Conservation (phyloP, 2,888 invertebrate genomes). For the Amblyjoppa proteus region DNA sequence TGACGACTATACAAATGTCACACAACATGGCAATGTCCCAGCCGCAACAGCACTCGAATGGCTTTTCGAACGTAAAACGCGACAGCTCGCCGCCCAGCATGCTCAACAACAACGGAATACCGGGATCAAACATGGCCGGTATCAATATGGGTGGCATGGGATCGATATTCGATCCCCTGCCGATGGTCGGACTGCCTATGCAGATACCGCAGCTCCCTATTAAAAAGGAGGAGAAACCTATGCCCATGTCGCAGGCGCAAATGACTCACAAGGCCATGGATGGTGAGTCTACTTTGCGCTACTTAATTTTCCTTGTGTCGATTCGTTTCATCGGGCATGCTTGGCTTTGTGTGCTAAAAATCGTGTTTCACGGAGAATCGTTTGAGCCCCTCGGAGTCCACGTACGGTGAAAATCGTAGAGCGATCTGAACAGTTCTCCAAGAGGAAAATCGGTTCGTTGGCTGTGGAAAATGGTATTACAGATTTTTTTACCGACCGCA, state of each 20-base stretch:
- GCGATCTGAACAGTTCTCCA: background rate
- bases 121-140: conserved; percentile 84
- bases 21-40: conserved; percentile 79
- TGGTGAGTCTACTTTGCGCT: conserved; percentile 76
- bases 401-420: background rate
- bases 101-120: conserved; percentile 85
- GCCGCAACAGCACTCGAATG: conserved; percentile 82
- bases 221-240: conserved; percentile 88
- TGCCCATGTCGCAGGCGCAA: conserved; percentile 89
- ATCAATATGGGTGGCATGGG: conserved; percentile 86
- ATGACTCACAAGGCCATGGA: conserved; percentile 82
- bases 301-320: conserved; percentile 11
- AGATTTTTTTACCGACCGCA: no score
- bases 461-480: no score
- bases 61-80: conserved; percentile 85
- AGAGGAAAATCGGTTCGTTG: background rate
- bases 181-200: conserved; percentile 83
- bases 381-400: background rate
- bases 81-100: conserved; percentile 84
- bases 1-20: conserved; percentile 80
- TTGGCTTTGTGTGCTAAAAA: conserved; percentile 53
- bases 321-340: conserved; percentile 48
- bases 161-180: conserved; percentile 89
- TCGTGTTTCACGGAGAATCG: conserved; percentile 45
- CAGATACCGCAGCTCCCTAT: conserved; percentile 85